phyloP scores from a whole-genome alignment of 2,797 vertebrate genomes.

The Sebastes vulpes region DNA sequence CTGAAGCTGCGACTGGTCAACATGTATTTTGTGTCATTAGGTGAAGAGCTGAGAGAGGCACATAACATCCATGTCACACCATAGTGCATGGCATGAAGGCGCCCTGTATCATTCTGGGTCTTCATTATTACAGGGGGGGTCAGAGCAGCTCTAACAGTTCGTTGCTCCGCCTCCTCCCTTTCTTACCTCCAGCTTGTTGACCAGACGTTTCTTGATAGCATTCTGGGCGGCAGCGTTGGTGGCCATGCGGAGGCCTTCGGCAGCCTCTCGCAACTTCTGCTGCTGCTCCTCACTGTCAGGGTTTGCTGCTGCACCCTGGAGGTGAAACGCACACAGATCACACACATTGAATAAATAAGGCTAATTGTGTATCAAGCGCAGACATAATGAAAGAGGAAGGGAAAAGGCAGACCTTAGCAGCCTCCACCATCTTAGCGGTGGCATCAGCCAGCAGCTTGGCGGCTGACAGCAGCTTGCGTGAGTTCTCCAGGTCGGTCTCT shows the following conservation, averaged over 20 bases:
- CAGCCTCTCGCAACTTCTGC: slow-evolving; percentile 94
- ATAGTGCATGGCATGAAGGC: too few relatives aligned
- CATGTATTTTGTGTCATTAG: too few relatives aligned
- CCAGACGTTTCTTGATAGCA: slow-evolving; percentile 96
- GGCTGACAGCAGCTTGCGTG: slow-evolving; percentile 94
- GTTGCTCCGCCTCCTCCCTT: neutral
- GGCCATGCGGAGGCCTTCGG: slow-evolving; percentile 96
- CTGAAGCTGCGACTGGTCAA: too few relatives aligned
- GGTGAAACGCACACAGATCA: neutral
- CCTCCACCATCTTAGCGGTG: slow-evolving; percentile 98
- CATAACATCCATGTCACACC: too few relatives aligned
- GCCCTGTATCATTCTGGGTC: too few relatives aligned
- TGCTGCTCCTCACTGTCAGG: slow-evolving; percentile 98
- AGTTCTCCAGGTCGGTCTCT: slow-evolving; percentile 96
- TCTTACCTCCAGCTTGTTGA: slow-evolving; percentile 96
- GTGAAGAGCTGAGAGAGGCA: too few relatives aligned
- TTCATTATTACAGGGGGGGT: too few relatives aligned
- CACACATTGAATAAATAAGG: neutral
- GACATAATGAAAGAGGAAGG: neutral
- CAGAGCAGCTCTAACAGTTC: too few relatives aligned
- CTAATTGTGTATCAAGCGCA: neutral
- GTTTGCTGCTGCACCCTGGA: slow-evolving; percentile 94
- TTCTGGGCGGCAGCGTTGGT: slow-evolving; percentile 97
- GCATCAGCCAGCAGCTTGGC: slow-evolving; percentile 97
- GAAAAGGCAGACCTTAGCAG: slow-evolving; percentile 90